Evolutionary conservation across 2,797 vertebrate genomes (phyloP).

Genomic region (Muscicapa striata): DNA sequence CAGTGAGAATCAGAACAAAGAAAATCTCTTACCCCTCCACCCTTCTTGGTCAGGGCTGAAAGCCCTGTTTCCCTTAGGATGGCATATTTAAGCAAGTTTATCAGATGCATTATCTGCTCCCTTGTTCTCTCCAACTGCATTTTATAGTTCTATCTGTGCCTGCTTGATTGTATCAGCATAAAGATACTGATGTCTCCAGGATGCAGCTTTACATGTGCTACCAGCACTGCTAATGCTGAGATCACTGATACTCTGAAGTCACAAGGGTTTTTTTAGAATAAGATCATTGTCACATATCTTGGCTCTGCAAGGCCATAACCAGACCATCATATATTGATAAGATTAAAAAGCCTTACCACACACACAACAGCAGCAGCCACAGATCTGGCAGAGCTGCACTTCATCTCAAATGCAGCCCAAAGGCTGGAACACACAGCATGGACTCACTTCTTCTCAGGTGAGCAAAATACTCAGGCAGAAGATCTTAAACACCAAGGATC

Average conservation of each 20-base stretch:
- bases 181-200: not conserved
- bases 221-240: not conserved
- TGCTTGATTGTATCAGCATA: constrained; percentile 23
- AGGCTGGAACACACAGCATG: not conserved
- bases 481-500: not conserved
- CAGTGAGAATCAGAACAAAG: not conserved
- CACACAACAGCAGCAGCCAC: not conserved
- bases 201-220: not conserved
- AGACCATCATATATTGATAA: not conserved
- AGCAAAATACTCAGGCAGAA: not conserved
- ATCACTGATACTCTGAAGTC: not conserved
- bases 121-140: not conserved
- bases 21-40: not conserved
- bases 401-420: not conserved
- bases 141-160: not conserved
- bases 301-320: not conserved
- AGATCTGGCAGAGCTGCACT: not conserved
- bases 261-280: not conserved
- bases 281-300: not conserved
- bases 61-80: not conserved
- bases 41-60: not conserved
- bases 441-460: not conserved
- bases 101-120: not conserved
- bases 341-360: not conserved
- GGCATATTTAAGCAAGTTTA: not conserved